Base-by-base conservation (phyloP, 2,888 invertebrate genomes). In the Dynastes tityus region DNA sequence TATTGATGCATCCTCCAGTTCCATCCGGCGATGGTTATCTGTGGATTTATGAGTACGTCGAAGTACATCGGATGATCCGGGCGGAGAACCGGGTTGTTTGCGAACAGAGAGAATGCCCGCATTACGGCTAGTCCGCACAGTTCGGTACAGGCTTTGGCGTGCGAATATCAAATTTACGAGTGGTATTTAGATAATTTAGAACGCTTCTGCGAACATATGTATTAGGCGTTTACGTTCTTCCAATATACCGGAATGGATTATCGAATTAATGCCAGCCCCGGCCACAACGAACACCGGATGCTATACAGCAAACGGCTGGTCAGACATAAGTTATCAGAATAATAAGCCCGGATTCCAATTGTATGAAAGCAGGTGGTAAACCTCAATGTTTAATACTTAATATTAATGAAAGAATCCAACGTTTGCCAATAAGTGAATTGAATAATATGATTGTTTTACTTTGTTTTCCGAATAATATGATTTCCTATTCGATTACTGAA, bases 11-110 rank as follows among this genome's bases (percentile, higher is more conserved):
- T 45, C 45, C 45, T 45, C 63, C 29, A 32, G 29, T 63, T 63
- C 9, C 63, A 63, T 51, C 29, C 71, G 71, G 8, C 49, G 71
- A 71, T 71, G 27, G 71, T 71, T 53, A 71, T 71, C 71, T 71
- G 51, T 55, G 55, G 53, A 71, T 71, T 71, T 71, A 71, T 53
- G 45, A 45, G 45, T 45, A 45, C 45, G 45, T 8, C 45, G 71
- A 9, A 49, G 51, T 40, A 16, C 53, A 49, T 32, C 29, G 29
- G 29, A 32, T 63, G 63, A 63, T 63, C 32, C 63, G 32, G 29
- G 32, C 45, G 45, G 63, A 22, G 16, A 9, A 58, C 16, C 29
- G 27, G 63, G 63, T 63, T 63, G 63, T 63, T 63, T 63, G 63
- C 63, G n/a, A 61, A 61, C 37, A 11, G 45, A 45, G 45, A 45